Base-by-base conservation (phyloP, 2,888 invertebrate genomes). In the Drosophila mimica region DNA sequence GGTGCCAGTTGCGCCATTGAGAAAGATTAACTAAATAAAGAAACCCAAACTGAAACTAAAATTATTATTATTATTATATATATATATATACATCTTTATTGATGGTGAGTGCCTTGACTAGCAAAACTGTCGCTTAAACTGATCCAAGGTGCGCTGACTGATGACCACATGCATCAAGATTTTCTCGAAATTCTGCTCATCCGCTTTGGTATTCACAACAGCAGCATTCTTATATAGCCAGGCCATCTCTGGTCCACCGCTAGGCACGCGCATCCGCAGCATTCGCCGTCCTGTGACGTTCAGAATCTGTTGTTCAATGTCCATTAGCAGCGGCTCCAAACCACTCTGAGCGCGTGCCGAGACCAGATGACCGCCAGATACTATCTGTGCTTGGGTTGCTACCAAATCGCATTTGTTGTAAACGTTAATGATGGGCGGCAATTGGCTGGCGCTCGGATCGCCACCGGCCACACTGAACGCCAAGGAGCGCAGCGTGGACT, bases 381-480 rank as follows among this genome's bases (percentile, higher is more conserved):
- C 4, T n/a, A 52, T 2, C 15, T 49, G 9, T 4, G 17, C 28
- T 5, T 61, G 11, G 3, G 38, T 4, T 15, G 54, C 0, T 1
- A 75, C 15, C 52, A 95, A 91, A 93, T 97, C 97, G 71, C 94
- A 94, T 93, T 97, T 97, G 92, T 97, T 97, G 57, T 95, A 96
- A 38, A 97, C 96, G 82, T 95, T 95, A 30, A 97, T 94, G 60
- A 97, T 94, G 71, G 92, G 91, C 0, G 92, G 92, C 63, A 92
- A 48, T 46, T 78, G 70, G 7, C 52, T 74, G 57, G 59, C 58
- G 4, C 51, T 57, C 1, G 82, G 31, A 13, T 84, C 77, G 6
- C 78, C 76, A 6, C 76, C 70, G 8, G 74, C 67, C 9, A 92
- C 68, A 62, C 94, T 91, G n/a, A 85, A 78, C 9, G 93, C 91